Percentiles rank a stretch among this genome's conserved stretches.
Evolutionary conservation across 2,888 invertebrate species (phyloP).

Genomic region (Emmelina monodactyla): DNA sequence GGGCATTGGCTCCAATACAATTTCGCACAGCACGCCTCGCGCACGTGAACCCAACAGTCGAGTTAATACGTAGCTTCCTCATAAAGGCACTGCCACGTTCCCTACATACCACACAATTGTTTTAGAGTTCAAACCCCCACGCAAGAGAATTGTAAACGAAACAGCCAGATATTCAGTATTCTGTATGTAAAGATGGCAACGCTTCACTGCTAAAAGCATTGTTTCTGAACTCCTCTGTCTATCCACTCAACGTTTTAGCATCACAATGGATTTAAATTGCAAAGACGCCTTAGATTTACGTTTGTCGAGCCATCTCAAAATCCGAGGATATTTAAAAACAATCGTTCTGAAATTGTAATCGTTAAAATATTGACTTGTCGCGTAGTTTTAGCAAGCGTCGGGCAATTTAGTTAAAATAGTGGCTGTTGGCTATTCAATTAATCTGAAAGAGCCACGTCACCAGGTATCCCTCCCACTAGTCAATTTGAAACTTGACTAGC

Average conservation of each 20-base stretch:
- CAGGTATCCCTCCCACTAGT: not conserved
- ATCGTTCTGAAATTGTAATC: too few species aligned
- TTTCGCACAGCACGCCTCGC: conserved; percentile 28
- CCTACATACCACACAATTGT: not conserved
- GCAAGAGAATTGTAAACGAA: not conserved
- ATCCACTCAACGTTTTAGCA: not conserved
- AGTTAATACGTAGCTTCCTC: conserved; percentile 57
- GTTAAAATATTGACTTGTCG: too few species aligned
- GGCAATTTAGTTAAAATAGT: not conserved
- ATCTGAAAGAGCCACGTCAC: not conserved
- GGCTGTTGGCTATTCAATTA: not conserved
- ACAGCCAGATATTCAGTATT: too few species aligned
- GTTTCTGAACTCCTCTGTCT: not conserved
- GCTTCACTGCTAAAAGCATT: not conserved
- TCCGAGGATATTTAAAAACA: too few species aligned
- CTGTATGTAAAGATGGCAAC: too few species aligned
- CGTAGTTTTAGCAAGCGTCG: not conserved
- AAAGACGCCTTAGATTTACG: too few species aligned
- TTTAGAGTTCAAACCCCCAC: not conserved
- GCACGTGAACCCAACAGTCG: conserved; percentile 34
- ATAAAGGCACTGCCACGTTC: conserved; percentile 27
- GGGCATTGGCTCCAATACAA: conserved; percentile 5
- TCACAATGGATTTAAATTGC: too few species aligned
- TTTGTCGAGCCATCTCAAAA: too few species aligned
- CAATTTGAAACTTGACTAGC: conserved; percentile 1